Conservation (phyloP, 2,888 invertebrate genomes). For the Nomada lathburiana region DNA sequence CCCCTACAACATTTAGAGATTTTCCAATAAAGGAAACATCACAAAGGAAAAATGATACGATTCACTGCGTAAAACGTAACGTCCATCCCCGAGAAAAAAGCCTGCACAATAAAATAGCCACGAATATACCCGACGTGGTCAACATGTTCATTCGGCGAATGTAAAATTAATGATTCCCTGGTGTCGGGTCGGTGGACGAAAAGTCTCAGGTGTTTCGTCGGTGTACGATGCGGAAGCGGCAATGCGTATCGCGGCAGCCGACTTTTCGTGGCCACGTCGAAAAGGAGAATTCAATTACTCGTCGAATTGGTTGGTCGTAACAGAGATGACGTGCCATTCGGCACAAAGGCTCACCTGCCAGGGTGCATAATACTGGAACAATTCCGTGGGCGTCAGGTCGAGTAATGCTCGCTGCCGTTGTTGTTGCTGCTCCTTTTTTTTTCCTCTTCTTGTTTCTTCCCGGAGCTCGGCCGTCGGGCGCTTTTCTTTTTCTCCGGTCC, state of each 20-base stretch:
- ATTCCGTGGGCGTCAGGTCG: constrained; percentile 75
- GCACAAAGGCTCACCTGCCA: constrained; percentile 77
- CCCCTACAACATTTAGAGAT: too few relatives aligned
- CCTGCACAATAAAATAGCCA: neutral
- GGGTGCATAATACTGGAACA: constrained; percentile 75
- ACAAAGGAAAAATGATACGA: too few relatives aligned
- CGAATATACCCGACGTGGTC: neutral
- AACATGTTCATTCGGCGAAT: constrained; percentile 19
- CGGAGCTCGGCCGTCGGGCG: constrained; percentile 12
- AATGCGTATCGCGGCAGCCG: constrained; percentile 49
- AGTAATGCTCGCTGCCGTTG: constrained; percentile 66
- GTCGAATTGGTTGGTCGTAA: constrained; percentile 64
- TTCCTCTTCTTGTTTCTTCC: constrained; percentile 37
- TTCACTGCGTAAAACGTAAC: neutral
- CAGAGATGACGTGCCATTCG: constrained; percentile 70
- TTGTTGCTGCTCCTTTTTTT: constrained; percentile 49
- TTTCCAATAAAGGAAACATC: too few relatives aligned
- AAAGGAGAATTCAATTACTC: constrained; percentile 68
- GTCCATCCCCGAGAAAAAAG: neutral
- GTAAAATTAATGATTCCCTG: constrained; percentile 49
- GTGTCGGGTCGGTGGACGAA: too few relatives aligned
- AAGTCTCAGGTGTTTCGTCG: neutral
- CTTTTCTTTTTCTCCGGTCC: constrained; percentile 58
- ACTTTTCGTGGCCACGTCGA: constrained; percentile 54
- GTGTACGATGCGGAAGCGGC: neutral